Percentiles rank a stretch among this genome's conserved stretches.
Evolutionary conservation across 2,113 vertebrate species (phyloP).

Genomic region (Malaclemys terrapin): DNA sequence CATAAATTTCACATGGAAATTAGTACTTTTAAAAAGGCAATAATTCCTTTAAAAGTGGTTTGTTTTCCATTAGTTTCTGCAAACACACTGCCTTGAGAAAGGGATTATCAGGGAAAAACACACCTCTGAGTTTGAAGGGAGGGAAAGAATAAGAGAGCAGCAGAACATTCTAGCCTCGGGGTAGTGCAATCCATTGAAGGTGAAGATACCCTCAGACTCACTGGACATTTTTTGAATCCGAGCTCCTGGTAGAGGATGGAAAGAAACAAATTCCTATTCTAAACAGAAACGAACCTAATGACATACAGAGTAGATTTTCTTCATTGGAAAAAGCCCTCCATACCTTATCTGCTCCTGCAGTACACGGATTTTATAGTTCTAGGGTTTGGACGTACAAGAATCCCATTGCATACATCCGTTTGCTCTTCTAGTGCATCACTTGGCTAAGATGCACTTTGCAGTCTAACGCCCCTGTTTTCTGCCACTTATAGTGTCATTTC

Average conservation of each 20-base stretch:
- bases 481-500: background rate
- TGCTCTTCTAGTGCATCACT: background rate
- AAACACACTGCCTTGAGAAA: conserved; percentile 10
- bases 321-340: background rate
- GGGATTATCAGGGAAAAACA: background rate
- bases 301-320: background rate
- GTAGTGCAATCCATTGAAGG: fast-evolving
- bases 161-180: fast-evolving
- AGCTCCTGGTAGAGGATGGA: background rate
- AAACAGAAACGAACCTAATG: background rate
- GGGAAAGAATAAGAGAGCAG: background rate
- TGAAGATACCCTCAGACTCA: background rate
- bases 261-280: background rate
- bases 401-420: background rate
- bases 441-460: background rate
- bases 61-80: conserved; percentile 58
- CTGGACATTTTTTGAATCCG: background rate
- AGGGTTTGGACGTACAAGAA: background rate
- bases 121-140: background rate
- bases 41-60: conserved; percentile 60
- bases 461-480: background rate
- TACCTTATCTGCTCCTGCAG: background rate
- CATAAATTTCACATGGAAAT: conserved; percentile 76
- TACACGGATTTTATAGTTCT: background rate
- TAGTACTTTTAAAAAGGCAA: conserved; percentile 58